Evolutionary conservation across 1,140 invertebrate species (phyloP).

Genomic region (Brachystomella parvula): DNA sequence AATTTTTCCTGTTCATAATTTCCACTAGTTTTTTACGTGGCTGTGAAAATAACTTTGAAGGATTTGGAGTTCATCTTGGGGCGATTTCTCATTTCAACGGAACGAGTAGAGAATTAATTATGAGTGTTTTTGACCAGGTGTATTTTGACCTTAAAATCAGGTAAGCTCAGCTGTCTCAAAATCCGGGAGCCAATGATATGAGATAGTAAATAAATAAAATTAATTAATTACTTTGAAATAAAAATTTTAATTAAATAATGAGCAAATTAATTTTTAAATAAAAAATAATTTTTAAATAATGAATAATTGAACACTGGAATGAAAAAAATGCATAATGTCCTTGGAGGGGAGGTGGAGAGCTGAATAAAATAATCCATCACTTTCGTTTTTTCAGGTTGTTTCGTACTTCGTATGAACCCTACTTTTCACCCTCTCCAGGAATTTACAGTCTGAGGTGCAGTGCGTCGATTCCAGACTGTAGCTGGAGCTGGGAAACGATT

Average conservation of each 20-base stretch:
- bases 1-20: too few species aligned
- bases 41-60: not conserved
- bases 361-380: too few species aligned
- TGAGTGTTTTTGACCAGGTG: not conserved
- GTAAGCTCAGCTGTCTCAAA: too few species aligned
- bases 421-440: conserved; percentile 9
- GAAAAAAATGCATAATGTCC: not conserved
- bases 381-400: conserved; percentile 10
- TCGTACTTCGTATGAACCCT: conserved; percentile 22
- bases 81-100: not conserved
- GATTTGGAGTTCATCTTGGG: conserved; percentile 6
- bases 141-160: not conserved
- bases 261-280: too few species aligned
- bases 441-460: conserved; percentile 18
- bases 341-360: too few species aligned
- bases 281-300: too few species aligned
- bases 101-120: not conserved
- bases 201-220: too few species aligned
- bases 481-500: conserved; percentile 11
- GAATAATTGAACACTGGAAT: not conserved
- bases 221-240: too few species aligned
- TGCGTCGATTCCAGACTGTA: not conserved
- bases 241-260: too few species aligned
- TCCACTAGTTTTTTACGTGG: too few species aligned
- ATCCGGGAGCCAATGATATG: too few species aligned